Conservation (phyloP, 2,113 vertebrate species). For the Camelus bactrianus region DNA sequence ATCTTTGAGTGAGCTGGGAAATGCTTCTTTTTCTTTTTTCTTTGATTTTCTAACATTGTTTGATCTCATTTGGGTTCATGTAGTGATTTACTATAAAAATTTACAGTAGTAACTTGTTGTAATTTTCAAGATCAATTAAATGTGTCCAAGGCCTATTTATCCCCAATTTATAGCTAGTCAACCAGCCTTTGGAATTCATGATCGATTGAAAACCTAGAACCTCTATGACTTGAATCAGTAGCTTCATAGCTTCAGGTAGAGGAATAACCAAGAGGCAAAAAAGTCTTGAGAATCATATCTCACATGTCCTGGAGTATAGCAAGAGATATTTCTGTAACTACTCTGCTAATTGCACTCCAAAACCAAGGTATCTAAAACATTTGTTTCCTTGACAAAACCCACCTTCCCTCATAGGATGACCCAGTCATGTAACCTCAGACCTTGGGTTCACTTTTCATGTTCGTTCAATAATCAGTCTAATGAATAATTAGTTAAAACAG, state of each 20-base stretch:
- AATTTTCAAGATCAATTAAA: conserved; percentile 44
- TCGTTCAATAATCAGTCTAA: background rate
- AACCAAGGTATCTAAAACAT: background rate
- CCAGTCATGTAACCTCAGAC: background rate
- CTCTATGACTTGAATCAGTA: background rate
- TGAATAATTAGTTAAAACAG: background rate
- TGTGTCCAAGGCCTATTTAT: background rate
- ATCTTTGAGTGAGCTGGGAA: background rate
- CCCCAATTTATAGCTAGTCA: background rate
- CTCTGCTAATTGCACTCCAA: background rate
- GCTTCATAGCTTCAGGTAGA: background rate
- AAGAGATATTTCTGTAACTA: background rate
- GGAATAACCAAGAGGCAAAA: background rate
- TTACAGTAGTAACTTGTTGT: background rate
- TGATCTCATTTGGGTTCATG: background rate
- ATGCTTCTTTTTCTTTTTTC: background rate
- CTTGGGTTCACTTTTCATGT: background rate
- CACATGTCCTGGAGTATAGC: background rate
- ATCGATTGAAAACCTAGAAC: conserved; percentile 38
- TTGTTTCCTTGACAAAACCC: background rate
- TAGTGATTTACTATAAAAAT: background rate
- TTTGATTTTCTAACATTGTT: background rate
- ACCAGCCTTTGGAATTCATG: background rate
- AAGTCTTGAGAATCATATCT: background rate
- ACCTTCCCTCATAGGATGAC: background rate